Percentiles rank a stretch among this genome's conserved stretches.
Evolutionary conservation across 1,140 invertebrate genomes (phyloP).

Genomic region (Zaprionus vittiger): DNA sequence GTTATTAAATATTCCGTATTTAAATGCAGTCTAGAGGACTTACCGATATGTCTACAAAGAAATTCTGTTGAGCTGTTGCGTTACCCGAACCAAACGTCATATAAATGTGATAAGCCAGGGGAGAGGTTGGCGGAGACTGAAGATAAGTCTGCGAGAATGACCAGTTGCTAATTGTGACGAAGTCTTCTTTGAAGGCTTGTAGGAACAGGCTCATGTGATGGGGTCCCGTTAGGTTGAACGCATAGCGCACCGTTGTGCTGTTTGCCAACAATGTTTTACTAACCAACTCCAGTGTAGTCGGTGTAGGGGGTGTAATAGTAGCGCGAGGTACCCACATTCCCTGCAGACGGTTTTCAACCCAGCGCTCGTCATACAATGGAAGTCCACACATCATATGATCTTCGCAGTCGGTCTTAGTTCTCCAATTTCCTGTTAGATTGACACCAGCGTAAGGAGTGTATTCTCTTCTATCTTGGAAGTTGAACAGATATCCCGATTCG

Average conservation of each 20-base stretch:
- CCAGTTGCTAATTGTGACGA: slow-evolving; percentile 21
- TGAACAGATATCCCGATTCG: slow-evolving; percentile 89
- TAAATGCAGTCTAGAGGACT: background rate
- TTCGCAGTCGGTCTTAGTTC: slow-evolving; percentile 86
- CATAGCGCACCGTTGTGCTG: slow-evolving; percentile 6
- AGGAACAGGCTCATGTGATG: slow-evolving; percentile 15
- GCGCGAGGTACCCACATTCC: slow-evolving; percentile 41
- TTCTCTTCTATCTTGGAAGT: slow-evolving; percentile 89
- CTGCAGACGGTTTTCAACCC: slow-evolving; percentile 16
- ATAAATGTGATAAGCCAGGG: slow-evolving; percentile 22
- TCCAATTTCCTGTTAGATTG: slow-evolving; percentile 85
- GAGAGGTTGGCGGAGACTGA: background rate
- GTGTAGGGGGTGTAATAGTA: slow-evolving; percentile 10
- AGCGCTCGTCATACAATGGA: slow-evolving; percentile 88
- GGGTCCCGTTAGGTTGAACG: slow-evolving; percentile 10
- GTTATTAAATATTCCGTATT: slow-evolving; percentile 17
- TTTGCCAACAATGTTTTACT: slow-evolving; percentile 17
- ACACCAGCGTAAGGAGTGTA: slow-evolving; percentile 85
- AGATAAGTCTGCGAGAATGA: slow-evolving; percentile 29
- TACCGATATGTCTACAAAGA: slow-evolving; percentile 85
- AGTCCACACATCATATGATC: slow-evolving; percentile 89
- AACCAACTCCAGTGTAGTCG: slow-evolving; percentile 11
- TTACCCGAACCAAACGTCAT: slow-evolving; percentile 70
- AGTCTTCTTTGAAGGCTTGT: slow-evolving; percentile 25
- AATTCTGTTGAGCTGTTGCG: slow-evolving; percentile 85